Evolutionary conservation across 1,140 invertebrate species (phyloP).

Genomic region (Protaetia brevitarsis): DNA sequence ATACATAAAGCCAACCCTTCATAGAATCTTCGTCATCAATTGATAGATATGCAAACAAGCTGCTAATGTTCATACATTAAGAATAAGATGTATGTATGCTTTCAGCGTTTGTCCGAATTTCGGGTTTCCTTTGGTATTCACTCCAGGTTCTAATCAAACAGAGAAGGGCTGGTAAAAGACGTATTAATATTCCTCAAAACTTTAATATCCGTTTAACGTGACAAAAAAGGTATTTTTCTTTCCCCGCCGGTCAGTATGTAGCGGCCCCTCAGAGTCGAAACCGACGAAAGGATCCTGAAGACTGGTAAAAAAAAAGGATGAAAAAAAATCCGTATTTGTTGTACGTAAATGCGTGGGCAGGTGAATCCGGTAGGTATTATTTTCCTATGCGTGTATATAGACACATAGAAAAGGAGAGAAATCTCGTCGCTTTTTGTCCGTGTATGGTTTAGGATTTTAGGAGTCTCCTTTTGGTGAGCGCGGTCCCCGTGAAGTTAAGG

Average conservation of each 20-base stretch:
- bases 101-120: no score
- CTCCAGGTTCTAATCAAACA: slow-evolving; percentile 2
- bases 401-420: neutral
- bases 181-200: slow-evolving; percentile 13
- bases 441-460: neutral
- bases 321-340: slow-evolving; percentile 3
- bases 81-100: no score
- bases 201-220: neutral
- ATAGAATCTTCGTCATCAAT: no score
- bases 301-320: neutral
- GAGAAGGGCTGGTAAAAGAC: neutral
- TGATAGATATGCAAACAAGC: no score
- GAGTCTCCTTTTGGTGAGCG: slow-evolving; percentile 5
- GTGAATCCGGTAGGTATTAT: slow-evolving; percentile 13
- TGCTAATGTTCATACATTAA: no score
- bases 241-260: neutral
- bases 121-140: no score
- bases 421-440: neutral
- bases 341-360: slow-evolving; percentile 7
- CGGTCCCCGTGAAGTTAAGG: slow-evolving; percentile 12
- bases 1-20: no score
- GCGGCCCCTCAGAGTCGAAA: neutral
- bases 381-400: neutral
- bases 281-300: neutral
- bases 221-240: neutral